Evolutionary conservation across 2,113 vertebrate species (phyloP).

Genomic region (Crotalus viridis): DNA sequence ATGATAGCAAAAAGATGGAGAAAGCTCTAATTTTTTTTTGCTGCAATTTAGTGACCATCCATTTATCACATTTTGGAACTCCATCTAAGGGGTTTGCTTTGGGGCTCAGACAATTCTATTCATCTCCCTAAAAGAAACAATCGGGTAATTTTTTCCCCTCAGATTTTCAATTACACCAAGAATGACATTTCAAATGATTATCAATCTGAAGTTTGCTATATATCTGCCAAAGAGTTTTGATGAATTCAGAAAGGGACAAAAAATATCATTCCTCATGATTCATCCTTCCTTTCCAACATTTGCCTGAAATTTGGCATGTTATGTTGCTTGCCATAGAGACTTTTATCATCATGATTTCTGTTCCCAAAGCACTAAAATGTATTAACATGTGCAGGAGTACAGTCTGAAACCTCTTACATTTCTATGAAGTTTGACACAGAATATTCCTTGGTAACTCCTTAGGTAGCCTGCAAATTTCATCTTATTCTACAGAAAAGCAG

Average conservation of each 20-base stretch:
- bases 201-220: background rate
- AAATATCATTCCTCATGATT: background rate
- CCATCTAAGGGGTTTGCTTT: background rate
- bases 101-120: background rate
- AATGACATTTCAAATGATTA: background rate
- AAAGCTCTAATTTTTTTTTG: background rate
- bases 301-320: background rate
- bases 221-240: background rate
- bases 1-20: background rate
- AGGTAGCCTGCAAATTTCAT: background rate
- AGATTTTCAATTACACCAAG: background rate
- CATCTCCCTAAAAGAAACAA: background rate
- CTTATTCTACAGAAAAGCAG: background rate
- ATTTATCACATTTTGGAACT: background rate
- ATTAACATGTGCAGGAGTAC: background rate
- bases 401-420: background rate
- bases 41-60: background rate
- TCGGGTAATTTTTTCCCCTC: background rate
- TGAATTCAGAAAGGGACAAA: background rate
- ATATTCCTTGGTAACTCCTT: background rate
- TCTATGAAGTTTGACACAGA: background rate
- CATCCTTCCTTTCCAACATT: background rate
- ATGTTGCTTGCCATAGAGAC: background rate
- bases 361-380: background rate
- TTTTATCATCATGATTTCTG: background rate